Evolutionary conservation across 2,797 vertebrate species (phyloP).

Genomic region (Acipenser transmontanus): DNA sequence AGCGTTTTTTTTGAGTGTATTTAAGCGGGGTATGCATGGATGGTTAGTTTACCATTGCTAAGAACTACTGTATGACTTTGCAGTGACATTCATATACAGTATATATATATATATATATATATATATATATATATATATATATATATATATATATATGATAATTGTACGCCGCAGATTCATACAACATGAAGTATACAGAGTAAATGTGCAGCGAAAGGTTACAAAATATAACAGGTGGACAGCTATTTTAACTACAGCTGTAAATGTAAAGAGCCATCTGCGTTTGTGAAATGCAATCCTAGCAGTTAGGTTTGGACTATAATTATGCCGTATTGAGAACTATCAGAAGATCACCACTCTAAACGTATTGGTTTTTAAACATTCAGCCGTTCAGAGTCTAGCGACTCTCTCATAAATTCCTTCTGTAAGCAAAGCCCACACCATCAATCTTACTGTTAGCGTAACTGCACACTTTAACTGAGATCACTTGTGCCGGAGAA

Average conservation of each 20-base stretch:
- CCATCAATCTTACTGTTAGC: constrained; percentile 17
- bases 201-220: constrained; percentile 26
- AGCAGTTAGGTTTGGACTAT: constrained; percentile 36
- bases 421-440: constrained; percentile 22
- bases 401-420: constrained; percentile 25
- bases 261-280: constrained; percentile 35
- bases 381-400: not conserved
- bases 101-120: not conserved
- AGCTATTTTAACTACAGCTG: constrained; percentile 38
- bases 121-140: not conserved
- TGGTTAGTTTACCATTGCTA: too few relatives aligned
- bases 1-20: too few relatives aligned
- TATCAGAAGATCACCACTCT: constrained; percentile 19
- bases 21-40: too few relatives aligned
- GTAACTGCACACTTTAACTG: constrained; percentile 22
- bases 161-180: constrained; percentile 5
- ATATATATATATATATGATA: not conserved
- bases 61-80: too few relatives aligned
- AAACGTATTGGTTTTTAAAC: constrained; percentile 12
- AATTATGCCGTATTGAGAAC: constrained; percentile 34
- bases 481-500: constrained; percentile 4
- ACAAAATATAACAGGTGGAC: constrained; percentile 39
- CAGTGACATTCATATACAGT: constrained; percentile 6
- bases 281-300: constrained; percentile 40
- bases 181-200: constrained; percentile 28